Base-by-base conservation (phyloP, 2,888 invertebrate genomes). In the Allophyes oxyacanthae region DNA sequence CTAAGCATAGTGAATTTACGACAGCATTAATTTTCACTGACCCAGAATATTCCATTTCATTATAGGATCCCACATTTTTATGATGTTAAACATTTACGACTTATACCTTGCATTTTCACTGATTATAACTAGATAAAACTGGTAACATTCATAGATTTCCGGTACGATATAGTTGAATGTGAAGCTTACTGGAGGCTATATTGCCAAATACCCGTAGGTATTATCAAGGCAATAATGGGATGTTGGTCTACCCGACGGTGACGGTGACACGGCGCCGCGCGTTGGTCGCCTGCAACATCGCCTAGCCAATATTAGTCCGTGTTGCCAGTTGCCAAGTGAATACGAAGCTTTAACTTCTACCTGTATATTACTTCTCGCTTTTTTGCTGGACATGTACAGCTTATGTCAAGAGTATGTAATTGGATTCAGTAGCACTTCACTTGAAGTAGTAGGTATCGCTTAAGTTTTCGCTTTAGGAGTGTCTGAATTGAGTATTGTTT, bases 81-180 rank as follows among this genome's bases (percentile, higher is more conserved):
- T 36, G 8, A n/a, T 11, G 6, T 1, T 11, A 36, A 42, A 43
- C n/a, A 33, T 54, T 56, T 52, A 52, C 41, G 38, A 15, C 45
- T 51, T 15, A 11, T 30, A 28, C 30, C n/a, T n/a, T n/a, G n/a
- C n/a, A n/a, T 14, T 14, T 33, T 41, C 34, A 45, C 20, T 20
- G 13, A 43, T 43, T 50, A 33, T 34, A n/a, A 53, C 40, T 48
- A 40, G 49, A 42, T 42, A 32, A 6, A 42, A 65, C 57, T 40
- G 33, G 55, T 67, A 30, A 38, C 32, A 41, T 51, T 43, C 6
- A 51, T 52, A 25, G 37, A 59, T 62, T 53, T 51, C 51, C 46
- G 40, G 55, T 4, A 13, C 30, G 34, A 61, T 55, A 50, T 25
- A 38, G 56, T 56, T 51, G 7, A 11, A n/a, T 34, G 13, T 33